A percentile compares a stretch with the other conserved stretches of the same genome.
These are phyloP conservation scores for Drepanosiphum platanoidis DNA, from an alignment of 2,888 invertebrate genomes.

Conservation along the genomic window DNA sequence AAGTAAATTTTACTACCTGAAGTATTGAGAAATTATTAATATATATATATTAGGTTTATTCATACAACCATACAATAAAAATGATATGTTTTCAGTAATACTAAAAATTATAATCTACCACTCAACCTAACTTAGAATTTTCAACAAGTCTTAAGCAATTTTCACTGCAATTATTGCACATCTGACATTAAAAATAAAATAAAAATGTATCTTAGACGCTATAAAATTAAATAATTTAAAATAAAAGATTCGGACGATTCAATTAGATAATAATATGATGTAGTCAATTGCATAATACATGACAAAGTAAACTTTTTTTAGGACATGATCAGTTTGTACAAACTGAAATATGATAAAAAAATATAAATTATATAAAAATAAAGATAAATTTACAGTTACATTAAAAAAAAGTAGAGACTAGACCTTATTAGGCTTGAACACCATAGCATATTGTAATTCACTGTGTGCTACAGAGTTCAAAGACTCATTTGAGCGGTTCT, in stretches of 20 bases:
- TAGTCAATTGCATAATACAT: constrained; percentile 27
- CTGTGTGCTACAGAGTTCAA: constrained; percentile 77
- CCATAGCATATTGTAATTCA: constrained; percentile 82
- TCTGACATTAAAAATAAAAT: constrained; percentile 8
- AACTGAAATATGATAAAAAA: constrained; percentile 19
- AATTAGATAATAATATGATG: constrained; percentile 29
- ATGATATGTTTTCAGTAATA: too few species aligned
- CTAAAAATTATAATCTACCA: too few species aligned
- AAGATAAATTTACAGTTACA: background rate
- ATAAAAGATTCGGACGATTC: background rate
- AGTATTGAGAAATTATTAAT: too few species aligned
- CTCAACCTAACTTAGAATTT: background rate
- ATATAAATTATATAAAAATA: constrained; percentile 17
- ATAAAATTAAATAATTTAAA: constrained; percentile 19
- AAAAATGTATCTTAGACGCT: constrained; percentile 8
- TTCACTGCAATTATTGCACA: constrained; percentile 7
- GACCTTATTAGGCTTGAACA: constrained; percentile 86
- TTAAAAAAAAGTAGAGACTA: constrained; percentile 67
- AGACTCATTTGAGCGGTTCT: constrained; percentile 53
- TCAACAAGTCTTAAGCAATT: background rate
- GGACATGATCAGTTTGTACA: background rate
- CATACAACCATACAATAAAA: too few species aligned
- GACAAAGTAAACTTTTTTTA: constrained; percentile 23
- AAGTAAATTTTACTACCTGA: too few species aligned
- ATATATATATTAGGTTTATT: too few species aligned